Percentiles rank a stretch among this genome's conserved stretches.
phyloP scores from a whole-genome alignment of 1,140 invertebrate genomes.

The Lycorma delicatula region DNA sequence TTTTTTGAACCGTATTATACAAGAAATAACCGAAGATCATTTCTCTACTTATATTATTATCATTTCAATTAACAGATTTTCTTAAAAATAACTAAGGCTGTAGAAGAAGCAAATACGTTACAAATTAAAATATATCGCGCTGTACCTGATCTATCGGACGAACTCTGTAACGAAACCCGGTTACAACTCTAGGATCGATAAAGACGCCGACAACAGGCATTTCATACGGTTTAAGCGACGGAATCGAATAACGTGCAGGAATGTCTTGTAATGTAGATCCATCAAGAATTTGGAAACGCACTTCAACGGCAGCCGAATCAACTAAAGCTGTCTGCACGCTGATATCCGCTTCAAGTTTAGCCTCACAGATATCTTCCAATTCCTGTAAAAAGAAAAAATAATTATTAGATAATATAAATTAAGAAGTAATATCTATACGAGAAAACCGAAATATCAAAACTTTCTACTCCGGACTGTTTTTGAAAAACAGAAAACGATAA shows the following conservation, averaged over 20 bases:
- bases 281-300: constrained; percentile 42
- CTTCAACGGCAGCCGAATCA: too few species aligned
- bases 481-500: too few species aligned
- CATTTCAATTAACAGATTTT: not conserved
- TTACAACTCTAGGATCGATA: constrained; percentile 57
- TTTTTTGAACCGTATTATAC: too few species aligned
- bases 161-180: constrained; percentile 67
- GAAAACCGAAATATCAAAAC: too few species aligned
- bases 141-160: constrained; percentile 48
- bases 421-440: too few species aligned
- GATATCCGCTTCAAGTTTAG: too few species aligned
- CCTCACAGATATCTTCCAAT: too few species aligned
- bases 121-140: constrained; percentile 17
- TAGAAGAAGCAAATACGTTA: constrained; percentile 18
- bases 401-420: too few species aligned
- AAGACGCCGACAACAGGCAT: constrained; percentile 64
- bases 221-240: constrained; percentile 50
- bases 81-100: not conserved
- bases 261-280: constrained; percentile 50
- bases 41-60: not conserved
- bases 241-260: constrained; percentile 52
- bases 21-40: too few species aligned
- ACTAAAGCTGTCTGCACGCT: too few species aligned
- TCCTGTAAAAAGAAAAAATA: too few species aligned
- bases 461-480: too few species aligned